phyloP scores from a whole-genome alignment of 2,113 vertebrate genomes.

The Engystomops pustulosus region DNA sequence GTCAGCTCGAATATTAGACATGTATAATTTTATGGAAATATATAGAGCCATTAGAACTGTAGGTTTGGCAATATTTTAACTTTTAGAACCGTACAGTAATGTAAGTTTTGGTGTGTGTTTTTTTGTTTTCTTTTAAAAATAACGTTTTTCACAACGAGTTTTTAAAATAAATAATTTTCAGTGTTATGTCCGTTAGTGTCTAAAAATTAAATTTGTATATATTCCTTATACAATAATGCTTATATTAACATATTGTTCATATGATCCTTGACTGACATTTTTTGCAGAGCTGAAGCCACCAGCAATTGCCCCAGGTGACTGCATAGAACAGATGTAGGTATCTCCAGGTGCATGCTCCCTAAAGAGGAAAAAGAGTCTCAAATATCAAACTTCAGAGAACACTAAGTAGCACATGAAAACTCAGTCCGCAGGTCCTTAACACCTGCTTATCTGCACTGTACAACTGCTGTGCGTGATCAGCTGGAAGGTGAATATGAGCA shows the following conservation, averaged over 20 bases:
- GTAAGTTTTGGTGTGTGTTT: too few species aligned
- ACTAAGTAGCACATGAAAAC: constrained; percentile 37
- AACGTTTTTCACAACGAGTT: too few species aligned
- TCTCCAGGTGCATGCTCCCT: constrained; percentile 52
- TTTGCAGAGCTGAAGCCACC: constrained; percentile 20
- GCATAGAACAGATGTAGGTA: constrained; percentile 47
- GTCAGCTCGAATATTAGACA: too few species aligned
- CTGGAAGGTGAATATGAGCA: constrained; percentile 20
- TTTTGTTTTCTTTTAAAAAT: too few species aligned
- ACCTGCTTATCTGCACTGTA: constrained; percentile 51
- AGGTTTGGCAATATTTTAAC: too few species aligned
- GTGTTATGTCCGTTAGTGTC: too few species aligned
- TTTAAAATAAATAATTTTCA: too few species aligned
- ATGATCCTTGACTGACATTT: background rate
- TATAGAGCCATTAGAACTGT: too few species aligned
- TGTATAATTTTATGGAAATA: too few species aligned
- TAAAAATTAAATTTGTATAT: too few species aligned
- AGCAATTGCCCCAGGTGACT: constrained; percentile 49
- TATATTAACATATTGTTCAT: constrained; percentile 14
- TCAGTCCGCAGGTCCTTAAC: constrained; percentile 45
- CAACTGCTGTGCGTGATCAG: constrained; percentile 30
- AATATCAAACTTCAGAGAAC: constrained; percentile 57
- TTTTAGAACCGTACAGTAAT: too few species aligned
- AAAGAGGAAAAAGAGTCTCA: constrained; percentile 53
- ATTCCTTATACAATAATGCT: background rate